Conservation (phyloP, 2,797 vertebrate genomes). For the Anableps anableps region DNA sequence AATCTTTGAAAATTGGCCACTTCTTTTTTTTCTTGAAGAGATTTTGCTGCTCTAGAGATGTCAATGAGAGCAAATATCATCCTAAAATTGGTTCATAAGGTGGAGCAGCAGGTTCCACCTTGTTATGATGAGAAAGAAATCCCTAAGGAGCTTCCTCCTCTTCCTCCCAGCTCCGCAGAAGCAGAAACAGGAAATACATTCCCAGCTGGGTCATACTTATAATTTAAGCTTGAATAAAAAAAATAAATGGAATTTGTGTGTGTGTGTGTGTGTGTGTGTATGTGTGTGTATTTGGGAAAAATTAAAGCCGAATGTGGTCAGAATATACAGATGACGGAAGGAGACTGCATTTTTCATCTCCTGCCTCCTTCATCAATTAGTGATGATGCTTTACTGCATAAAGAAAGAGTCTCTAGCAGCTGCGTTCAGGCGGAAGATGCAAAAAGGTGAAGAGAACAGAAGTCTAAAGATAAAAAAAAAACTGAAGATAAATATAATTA, state of each 20-base stretch:
- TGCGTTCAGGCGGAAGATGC: neutral
- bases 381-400: slow-evolving; percentile 14
- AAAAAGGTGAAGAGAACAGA: neutral
- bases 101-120: neutral
- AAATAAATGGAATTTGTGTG: too few species aligned
- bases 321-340: neutral
- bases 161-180: neutral
- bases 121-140: neutral
- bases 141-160: neutral
- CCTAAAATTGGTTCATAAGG: neutral
- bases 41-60: neutral
- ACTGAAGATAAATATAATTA: neutral
- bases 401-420: neutral
- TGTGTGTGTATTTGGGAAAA: too few species aligned
- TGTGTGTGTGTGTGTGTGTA: too few species aligned
- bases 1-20: neutral
- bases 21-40: neutral
- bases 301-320: too few species aligned
- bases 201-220: neutral
- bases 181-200: neutral
- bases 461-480: neutral
- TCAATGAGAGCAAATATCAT: neutral
- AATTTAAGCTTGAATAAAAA: neutral
- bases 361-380: slow-evolving; percentile 22
- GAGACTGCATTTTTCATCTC: neutral